A percentile compares a stretch with the other conserved stretches of the same genome.
phyloP scores from a whole-genome alignment of 2,888 invertebrate species.

The Falcaria lacertinaria region DNA sequence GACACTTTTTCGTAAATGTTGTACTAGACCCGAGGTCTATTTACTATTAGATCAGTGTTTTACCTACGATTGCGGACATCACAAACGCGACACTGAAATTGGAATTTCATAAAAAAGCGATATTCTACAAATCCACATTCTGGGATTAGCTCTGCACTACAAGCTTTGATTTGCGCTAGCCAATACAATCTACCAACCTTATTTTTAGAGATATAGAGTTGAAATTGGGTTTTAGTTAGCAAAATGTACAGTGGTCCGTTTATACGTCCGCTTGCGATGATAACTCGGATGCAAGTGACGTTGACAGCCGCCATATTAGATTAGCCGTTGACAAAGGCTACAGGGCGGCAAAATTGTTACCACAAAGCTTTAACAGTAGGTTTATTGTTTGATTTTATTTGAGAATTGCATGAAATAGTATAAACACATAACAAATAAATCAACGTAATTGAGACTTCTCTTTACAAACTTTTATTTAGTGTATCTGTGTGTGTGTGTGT shows the following conservation, averaged over 20 bases:
- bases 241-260: constrained; percentile 9
- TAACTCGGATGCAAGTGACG: constrained; percentile 39
- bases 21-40: too few species aligned
- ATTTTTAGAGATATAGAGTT: constrained; percentile 5
- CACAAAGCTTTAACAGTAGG: constrained; percentile 1
- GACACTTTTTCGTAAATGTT: too few species aligned
- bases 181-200: constrained; percentile 1
- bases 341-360: constrained; percentile 9
- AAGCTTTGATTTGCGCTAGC: not conserved
- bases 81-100: not conserved
- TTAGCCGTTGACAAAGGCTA: constrained; percentile 22
- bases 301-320: constrained; percentile 45
- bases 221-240: constrained; percentile 8
- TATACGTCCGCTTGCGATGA: constrained; percentile 24
- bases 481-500: too few species aligned
- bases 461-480: too few species aligned
- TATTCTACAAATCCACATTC: not conserved
- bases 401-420: too few species aligned
- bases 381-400: not conserved
- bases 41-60: too few species aligned
- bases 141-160: not conserved
- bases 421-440: too few species aligned
- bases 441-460: too few species aligned
- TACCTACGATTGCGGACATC: too few species aligned
- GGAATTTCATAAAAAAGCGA: not conserved